Percentiles rank a stretch among this genome's conserved stretches.
Evolutionary conservation across 2,888 invertebrate species (phyloP).

Genomic region (Acrobasis consociella): DNA sequence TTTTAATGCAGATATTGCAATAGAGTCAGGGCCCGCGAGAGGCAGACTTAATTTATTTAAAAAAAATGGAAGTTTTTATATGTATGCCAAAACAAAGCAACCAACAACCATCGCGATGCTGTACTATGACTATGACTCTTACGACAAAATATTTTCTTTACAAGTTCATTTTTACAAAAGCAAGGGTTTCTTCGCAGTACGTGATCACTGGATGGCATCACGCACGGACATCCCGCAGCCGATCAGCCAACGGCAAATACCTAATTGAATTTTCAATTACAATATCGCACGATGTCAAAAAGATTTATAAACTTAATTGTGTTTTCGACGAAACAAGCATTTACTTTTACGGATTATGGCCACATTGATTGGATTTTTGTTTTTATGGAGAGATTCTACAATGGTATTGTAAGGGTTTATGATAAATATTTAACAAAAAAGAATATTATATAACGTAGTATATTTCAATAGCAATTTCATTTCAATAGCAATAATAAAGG

Average conservation of each 20-base stretch:
- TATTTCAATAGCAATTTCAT: no score
- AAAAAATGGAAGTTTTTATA: no score
- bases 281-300: conserved; percentile 54
- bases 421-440: no score
- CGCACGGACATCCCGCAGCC: conserved; percentile 59
- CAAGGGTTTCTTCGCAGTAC: conserved; percentile 35
- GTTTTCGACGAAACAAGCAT: conserved; percentile 27
- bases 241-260: conserved; percentile 67
- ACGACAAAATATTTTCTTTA: not conserved
- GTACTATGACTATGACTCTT: no score
- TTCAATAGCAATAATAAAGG: no score
- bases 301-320: conserved; percentile 48
- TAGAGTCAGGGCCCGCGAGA: no score
- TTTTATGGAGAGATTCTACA: not conserved
- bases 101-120: no score
- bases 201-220: conserved; percentile 55
- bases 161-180: not conserved
- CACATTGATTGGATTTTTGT: conserved; percentile 7
- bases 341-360: conserved; percentile 26
- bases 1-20: no score
- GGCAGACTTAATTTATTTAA: no score
- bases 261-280: conserved; percentile 73
- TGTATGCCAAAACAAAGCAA: no score
- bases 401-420: no score
- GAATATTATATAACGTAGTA: no score